Conservation (phyloP, 2,888 invertebrate species). For the Eutolmus rufibarbis region DNA sequence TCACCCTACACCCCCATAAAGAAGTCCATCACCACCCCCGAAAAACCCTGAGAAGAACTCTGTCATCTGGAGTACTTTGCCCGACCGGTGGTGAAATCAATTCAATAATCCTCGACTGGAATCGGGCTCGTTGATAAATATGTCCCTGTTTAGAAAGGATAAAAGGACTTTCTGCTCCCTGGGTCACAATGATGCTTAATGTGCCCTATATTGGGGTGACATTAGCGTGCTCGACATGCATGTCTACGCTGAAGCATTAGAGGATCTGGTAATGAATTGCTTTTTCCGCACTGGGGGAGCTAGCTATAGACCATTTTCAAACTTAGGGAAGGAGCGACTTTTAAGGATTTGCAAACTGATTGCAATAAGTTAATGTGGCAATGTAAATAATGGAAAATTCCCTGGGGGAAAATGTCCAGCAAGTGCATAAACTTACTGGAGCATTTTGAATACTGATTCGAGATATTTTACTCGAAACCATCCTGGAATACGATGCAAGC, state of each 20-base stretch:
- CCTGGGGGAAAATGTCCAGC: background rate
- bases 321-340: background rate
- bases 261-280: constrained; percentile 27
- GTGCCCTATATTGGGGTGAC: constrained; percentile 43
- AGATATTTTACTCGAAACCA: background rate
- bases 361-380: constrained; percentile 34
- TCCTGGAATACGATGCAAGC: background rate
- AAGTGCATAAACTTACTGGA: background rate
- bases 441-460: background rate
- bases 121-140: constrained; percentile 41
- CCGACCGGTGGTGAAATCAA: constrained; percentile 38
- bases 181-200: constrained; percentile 35
- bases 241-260: constrained; percentile 30
- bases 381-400: constrained; percentile 8
- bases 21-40: background rate
- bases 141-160: constrained; percentile 28
- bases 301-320: background rate
- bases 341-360: constrained; percentile 30
- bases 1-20: background rate
- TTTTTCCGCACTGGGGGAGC: constrained; percentile 2
- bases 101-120: constrained; percentile 44
- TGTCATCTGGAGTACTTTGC: constrained; percentile 9
- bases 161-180: constrained; percentile 14
- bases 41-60: background rate
- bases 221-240: constrained; percentile 45